Percentiles rank a stretch among this genome's conserved stretches.
Evolutionary conservation across 2,888 invertebrate genomes (phyloP).

Genomic region (Heliconius cydno): DNA sequence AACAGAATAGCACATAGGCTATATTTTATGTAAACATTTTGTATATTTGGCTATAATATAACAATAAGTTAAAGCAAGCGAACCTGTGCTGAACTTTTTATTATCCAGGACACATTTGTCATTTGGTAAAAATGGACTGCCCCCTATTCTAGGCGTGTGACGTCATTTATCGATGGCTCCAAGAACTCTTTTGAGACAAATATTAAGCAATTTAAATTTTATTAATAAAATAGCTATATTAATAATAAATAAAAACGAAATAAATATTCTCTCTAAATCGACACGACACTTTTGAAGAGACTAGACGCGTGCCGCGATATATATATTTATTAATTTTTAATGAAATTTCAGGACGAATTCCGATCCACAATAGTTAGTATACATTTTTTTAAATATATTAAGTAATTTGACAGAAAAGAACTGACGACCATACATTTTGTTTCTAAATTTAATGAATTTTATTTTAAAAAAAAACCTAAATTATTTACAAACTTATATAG

Average conservation of each 20-base stretch:
- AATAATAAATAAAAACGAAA: constrained; percentile 18
- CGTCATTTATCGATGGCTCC: background rate
- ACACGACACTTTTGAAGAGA: constrained; percentile 60
- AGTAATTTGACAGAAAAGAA: constrained; percentile 32
- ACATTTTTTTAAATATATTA: constrained; percentile 27
- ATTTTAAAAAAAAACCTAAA: constrained; percentile 38
- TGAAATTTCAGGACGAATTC: constrained; percentile 60
- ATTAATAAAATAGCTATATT: background rate
- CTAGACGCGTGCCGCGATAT: constrained; percentile 58
- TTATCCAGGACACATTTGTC: too few relatives aligned
- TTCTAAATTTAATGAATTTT: background rate
- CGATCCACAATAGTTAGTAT: constrained; percentile 50
- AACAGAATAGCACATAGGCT: too few relatives aligned
- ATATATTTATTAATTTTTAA: constrained; percentile 46
- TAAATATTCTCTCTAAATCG: constrained; percentile 48
- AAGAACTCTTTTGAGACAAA: constrained; percentile 23
- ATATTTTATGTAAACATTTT: too few relatives aligned
- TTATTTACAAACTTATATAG: constrained; percentile 67
- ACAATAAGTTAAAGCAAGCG: too few relatives aligned
- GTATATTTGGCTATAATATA: too few relatives aligned
- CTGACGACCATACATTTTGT: constrained; percentile 14
- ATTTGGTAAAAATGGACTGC: too few relatives aligned
- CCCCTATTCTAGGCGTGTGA: background rate
- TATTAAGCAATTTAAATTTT: background rate
- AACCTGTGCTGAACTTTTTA: too few relatives aligned